A percentile compares a stretch with the other conserved stretches of the same genome.
phyloP scores from a whole-genome alignment of 1,140 invertebrate genomes.

The Lasaia peninsularis region DNA sequence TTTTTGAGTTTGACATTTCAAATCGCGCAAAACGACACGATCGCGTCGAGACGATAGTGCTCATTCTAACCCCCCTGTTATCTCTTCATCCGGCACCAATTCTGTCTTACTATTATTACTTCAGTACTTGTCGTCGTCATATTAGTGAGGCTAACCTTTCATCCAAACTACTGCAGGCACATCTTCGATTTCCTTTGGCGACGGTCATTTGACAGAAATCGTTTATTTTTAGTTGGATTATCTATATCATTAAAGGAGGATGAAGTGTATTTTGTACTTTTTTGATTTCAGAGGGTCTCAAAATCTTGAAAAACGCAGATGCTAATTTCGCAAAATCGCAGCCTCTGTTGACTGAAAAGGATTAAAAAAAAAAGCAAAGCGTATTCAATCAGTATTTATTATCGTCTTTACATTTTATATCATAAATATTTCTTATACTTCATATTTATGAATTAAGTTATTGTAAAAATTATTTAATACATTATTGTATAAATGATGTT shows the following conservation, averaged over 20 bases:
- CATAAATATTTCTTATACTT: constrained; percentile 47
- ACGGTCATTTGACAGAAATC: not conserved
- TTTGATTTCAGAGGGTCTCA: constrained; percentile 58
- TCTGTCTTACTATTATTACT: too few species aligned
- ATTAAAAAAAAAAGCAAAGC: constrained; percentile 35
- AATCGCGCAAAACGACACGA: too few species aligned
- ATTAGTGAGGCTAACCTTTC: too few species aligned
- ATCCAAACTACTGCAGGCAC: too few species aligned
- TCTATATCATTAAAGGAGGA: not conserved
- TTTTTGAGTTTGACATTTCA: too few species aligned
- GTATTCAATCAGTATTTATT: constrained; percentile 64
- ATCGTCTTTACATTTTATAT: constrained; percentile 15
- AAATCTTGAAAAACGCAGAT: constrained; percentile 52
- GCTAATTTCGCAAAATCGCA: constrained; percentile 46
- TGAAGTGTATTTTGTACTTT: constrained; percentile 12
- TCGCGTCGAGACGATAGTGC: too few species aligned
- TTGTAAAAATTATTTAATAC: constrained; percentile 69
- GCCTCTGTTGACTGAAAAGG: constrained; percentile 46
- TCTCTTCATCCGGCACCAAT: too few species aligned
- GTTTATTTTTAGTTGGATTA: too few species aligned
- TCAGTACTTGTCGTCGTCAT: too few species aligned
- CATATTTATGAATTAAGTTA: constrained; percentile 61
- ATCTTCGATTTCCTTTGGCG: too few species aligned
- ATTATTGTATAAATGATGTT: constrained; percentile 55
- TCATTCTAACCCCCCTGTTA: too few species aligned